Evolutionary conservation across 2,113 vertebrate species (phyloP).

Genomic region (Varanus salvator): DNA sequence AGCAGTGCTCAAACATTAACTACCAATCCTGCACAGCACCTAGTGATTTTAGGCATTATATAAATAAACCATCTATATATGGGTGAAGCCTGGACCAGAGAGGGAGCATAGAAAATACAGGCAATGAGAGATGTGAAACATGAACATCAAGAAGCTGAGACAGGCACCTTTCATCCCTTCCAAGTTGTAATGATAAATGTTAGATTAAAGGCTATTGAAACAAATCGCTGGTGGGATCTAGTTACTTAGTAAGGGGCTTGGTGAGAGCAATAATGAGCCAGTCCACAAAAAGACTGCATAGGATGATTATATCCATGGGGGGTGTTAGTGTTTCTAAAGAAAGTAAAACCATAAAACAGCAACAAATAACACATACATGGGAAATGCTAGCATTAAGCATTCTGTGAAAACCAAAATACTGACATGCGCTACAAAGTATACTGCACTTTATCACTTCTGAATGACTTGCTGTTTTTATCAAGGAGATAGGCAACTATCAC

Average conservation of each 20-base stretch:
- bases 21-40: background rate
- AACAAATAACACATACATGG: background rate
- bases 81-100: background rate
- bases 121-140: background rate
- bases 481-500: background rate
- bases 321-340: too few species aligned
- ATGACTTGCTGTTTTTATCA: background rate
- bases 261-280: too few species aligned
- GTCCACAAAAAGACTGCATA: too few species aligned
- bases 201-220: too few species aligned
- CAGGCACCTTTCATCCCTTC: too few species aligned
- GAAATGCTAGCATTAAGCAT: background rate
- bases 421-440: background rate
- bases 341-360: background rate
- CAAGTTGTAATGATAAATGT: too few species aligned
- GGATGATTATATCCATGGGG: too few species aligned
- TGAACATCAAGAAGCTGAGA: too few species aligned
- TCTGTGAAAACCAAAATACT: background rate
- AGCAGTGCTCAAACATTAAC: background rate
- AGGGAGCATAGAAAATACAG: background rate
- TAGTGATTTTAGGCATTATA: background rate
- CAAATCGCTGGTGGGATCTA: too few species aligned
- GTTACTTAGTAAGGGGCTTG: too few species aligned
- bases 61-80: conserved; percentile 4
- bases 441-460: background rate